Conservation (phyloP, 2,113 vertebrate genomes). For the Chascanopsetta lugubris region DNA sequence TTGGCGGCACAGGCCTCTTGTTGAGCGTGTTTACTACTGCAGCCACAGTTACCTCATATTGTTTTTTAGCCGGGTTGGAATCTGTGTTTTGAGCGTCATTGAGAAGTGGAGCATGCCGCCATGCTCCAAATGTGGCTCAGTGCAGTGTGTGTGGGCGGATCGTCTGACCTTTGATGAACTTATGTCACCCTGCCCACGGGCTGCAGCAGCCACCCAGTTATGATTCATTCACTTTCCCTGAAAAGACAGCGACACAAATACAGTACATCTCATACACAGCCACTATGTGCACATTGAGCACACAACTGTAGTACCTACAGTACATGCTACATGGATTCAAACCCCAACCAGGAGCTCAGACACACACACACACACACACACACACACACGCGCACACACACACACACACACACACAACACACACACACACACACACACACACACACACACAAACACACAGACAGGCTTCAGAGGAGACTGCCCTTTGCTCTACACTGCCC, state of each 20-base stretch:
- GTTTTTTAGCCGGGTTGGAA: conserved; percentile 14
- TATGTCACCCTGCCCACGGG: conserved; percentile 45
- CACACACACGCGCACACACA: no score
- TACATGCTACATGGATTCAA: no score
- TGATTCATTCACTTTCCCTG: conserved; percentile 47
- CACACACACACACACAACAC: not conserved
- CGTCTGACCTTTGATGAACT: conserved; percentile 58
- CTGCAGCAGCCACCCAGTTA: conserved; percentile 23
- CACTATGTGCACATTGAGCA: conserved; percentile 2
- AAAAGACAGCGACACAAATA: conserved; percentile 14
- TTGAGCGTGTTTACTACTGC: conserved; percentile 1
- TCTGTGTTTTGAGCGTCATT: conserved; percentile 31
- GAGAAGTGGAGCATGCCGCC: conserved; percentile 23
- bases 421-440: conserved; percentile 6
- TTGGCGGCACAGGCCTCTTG: conserved; percentile 25
- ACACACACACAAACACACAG: not conserved
- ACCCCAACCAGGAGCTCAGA: no score
- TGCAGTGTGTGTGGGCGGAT: conserved; percentile 26
- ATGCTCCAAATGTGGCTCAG: conserved; percentile 23
- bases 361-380: no score
- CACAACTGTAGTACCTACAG: no score
- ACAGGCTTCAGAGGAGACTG: not conserved
- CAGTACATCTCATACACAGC: not conserved
- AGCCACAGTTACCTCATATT: conserved; percentile 21
- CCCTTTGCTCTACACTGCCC: conserved; percentile 36